Evolutionary conservation across 2,888 invertebrate genomes (phyloP).

Genomic region (Leptogaster cylindrica): DNA sequence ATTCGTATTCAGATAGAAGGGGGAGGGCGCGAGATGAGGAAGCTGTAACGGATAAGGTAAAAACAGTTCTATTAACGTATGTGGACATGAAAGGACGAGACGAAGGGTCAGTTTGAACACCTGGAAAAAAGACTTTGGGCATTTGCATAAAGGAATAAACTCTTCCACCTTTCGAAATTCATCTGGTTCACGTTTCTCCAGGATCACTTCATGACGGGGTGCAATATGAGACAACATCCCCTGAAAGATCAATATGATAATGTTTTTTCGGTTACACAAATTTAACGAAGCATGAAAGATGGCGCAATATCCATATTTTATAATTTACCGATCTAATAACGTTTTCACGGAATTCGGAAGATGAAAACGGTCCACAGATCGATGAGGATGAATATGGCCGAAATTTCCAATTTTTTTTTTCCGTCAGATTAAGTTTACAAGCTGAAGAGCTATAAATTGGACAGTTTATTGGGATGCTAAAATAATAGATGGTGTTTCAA

Average conservation of each 20-base stretch:
- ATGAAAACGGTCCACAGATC: neutral
- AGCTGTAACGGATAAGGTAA: constrained; percentile 17
- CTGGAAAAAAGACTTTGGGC: constrained; percentile 3
- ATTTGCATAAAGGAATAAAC: constrained; percentile 36
- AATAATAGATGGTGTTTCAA: constrained; percentile 18
- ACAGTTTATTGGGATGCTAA: constrained; percentile 31
- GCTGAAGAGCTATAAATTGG: constrained; percentile 24
- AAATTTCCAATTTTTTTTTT: constrained; percentile 19
- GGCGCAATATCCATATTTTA: constrained; percentile 35
- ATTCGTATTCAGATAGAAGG: neutral
- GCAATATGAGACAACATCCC: neutral
- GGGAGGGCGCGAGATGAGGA: neutral
- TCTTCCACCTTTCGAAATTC: constrained; percentile 19
- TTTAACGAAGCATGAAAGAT: neutral
- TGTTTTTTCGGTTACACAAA: constrained; percentile 6
- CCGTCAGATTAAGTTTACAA: constrained; percentile 2
- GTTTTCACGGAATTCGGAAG: constrained; percentile 4
- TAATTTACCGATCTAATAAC: constrained; percentile 29
- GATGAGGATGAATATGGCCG: neutral
- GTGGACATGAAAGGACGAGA: neutral
- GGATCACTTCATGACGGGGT: constrained; percentile 5
- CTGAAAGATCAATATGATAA: constrained; percentile 24
- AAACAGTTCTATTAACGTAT: constrained; percentile 4
- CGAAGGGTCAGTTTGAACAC: constrained; percentile 32
- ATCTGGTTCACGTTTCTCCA: constrained; percentile 4